Percentiles rank a stretch among this genome's conserved stretches.
These are phyloP conservation scores for Piprites chloris DNA, from an alignment of 2,113 vertebrate genomes.

Conservation along the genomic window DNA sequence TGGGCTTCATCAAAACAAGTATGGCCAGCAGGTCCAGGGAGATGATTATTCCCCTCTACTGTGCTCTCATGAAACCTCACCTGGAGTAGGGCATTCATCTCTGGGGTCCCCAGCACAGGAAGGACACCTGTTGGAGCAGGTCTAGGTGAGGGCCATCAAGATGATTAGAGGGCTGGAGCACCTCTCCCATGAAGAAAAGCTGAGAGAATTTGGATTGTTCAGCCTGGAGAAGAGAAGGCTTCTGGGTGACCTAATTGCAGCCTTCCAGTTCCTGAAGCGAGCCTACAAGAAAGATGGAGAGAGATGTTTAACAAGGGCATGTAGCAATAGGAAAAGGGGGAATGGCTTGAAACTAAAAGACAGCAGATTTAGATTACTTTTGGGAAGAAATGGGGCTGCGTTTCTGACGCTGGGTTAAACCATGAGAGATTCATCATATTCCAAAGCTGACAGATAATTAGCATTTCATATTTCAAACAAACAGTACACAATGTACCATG, in stretches of 20 bases:
- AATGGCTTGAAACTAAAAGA: background rate
- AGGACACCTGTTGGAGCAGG: background rate
- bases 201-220: background rate
- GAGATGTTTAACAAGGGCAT: background rate
- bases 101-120: background rate
- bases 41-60: background rate
- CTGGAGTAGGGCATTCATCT: background rate
- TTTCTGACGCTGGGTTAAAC: background rate
- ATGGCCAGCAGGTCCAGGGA: accelerated
- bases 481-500: background rate
- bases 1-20: background rate
- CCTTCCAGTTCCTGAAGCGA: background rate
- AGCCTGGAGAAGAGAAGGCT: background rate
- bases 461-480: background rate
- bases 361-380: background rate
- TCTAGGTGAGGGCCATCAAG: background rate
- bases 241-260: background rate
- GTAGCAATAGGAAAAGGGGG: background rate
- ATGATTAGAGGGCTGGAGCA: background rate
- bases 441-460: background rate
- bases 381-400: background rate
- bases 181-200: background rate
- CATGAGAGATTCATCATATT: background rate
- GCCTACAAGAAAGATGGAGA: background rate
- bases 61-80: background rate